Evolutionary conservation across 2,888 invertebrate genomes (phyloP), one percentile per base, ranked within the genome.

Genomic region (Papilio protenor): DNA sequence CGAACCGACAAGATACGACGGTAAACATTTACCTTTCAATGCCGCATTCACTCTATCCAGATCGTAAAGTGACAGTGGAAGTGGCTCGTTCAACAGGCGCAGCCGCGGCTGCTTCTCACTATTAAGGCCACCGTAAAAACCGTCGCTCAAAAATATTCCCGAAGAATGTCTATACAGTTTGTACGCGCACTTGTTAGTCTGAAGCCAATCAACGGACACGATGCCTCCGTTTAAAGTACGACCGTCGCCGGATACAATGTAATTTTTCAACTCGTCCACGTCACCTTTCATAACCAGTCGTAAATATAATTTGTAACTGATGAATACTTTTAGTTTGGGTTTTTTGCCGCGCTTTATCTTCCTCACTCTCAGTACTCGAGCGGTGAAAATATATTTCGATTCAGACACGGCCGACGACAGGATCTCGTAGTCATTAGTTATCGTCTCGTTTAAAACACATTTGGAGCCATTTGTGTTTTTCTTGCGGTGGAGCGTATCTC

Each of bases 341-440:
- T 88, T 91, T 82, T 82, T 86, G 70, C 91, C 92, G 77, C 92
- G 93, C 86, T 91, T 94, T 89, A 94, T 93, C 91, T 93, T 94
- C 88, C 88, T 93, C 87, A 94, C 92, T 87, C 91, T 93, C 82
- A 94, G 87, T 82, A 94, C 93, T 83, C 94, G 89, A 81, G 94
- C 94, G 81, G 94, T 93, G 90, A 94, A 94, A 90, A 94, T 92
- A 89, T 94, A 94, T 90, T 93, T 93, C 88, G 94, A 94, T 89
- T 94, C 94, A 88, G 94, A 94, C 86, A 94, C 94, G 85, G 92
- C 93, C 85, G 94, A 94, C 88, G 94, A 92, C 91, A 94, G 87
- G 91, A 94, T 93, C 92, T 94, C 94, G 87, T 94, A 94, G 92
- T 94, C 94, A 91, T 94, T 94, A 91, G 93, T 94, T 92, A 94